Conservation (phyloP, 2,113 vertebrate genomes). For the Tachysurus vachellii region DNA sequence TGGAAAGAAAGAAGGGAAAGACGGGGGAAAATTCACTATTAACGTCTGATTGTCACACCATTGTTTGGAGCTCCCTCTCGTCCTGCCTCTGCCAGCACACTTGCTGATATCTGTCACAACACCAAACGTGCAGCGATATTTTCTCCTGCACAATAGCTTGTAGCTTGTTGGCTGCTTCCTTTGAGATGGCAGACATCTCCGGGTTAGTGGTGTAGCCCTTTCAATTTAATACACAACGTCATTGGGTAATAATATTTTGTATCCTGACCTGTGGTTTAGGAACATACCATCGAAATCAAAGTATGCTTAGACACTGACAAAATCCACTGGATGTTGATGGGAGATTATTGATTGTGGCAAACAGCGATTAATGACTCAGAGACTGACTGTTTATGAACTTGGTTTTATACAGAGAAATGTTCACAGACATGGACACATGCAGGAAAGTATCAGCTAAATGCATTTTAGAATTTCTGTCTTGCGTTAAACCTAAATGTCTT, state of each 20-base stretch:
- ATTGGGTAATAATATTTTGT: not conserved
- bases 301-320: not conserved
- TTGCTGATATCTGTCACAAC: conserved; percentile 25
- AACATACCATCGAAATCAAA: not conserved
- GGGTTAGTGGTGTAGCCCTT: not conserved
- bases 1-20: not conserved
- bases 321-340: not conserved
- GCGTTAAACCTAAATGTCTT: no score
- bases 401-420: no score
- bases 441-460: no score
- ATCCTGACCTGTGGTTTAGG: not conserved
- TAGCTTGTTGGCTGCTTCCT: conserved; percentile 21
- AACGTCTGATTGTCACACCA: conserved; percentile 32
- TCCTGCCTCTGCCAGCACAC: conserved; percentile 25
- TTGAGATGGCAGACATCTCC: not conserved
- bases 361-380: not conserved
- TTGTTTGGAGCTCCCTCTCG: conserved; percentile 10
- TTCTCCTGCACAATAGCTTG: conserved; percentile 6
- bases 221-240: not conserved
- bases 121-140: conserved; percentile 9
- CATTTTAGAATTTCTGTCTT: no score
- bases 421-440: no score
- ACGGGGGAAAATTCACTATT: not conserved
- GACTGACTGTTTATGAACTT: not conserved
- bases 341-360: not conserved